Evolutionary conservation across 2,888 invertebrate genomes (phyloP), one percentile per base, ranked within the genome.

Genomic region (Rhingia rostrata): DNA sequence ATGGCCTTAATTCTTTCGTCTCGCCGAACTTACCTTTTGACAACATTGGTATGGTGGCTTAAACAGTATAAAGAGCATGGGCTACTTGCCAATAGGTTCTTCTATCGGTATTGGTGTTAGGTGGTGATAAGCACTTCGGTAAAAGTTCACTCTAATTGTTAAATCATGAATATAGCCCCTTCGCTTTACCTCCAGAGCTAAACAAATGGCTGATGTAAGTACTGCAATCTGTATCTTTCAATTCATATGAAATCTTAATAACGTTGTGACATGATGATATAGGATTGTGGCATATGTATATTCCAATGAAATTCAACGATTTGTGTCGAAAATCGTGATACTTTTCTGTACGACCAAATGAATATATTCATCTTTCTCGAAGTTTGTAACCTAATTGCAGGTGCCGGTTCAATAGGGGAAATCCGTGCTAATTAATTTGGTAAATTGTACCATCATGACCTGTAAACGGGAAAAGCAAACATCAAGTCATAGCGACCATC

Each of bases 351-450:
- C 22, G 22, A 9, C 54, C 22, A n/a, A 56, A 53, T 14, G 12
- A 22, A 14, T 39, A 67, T 35, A 64, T 49, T 49, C 64, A 12
- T 39, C n/a, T 22, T 22, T 22, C 22, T 22, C 22, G 22, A 22
- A 22, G 1, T 22, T 22, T 22, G 22, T 22, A 39, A 41, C 49
- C 53, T 58, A 64, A 32, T 69, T 61, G 77, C 69, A 61, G 67
- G 60, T 53, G 61, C 37, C 47, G 61, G 61, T 77, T 69, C 61
- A 69, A 14, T 69, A 54, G 54, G 54, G 54, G 64, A 78, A 56
- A 78, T 70, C 69, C 35, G 49, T 70, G 78, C 70, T 78, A 78
- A 78, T 78, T 78, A 37, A 49, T 78, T 54, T 22, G n/a, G 51
- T 49, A 70, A 70, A 70, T 61, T 64, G 63, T 56, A 43, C 39